phyloP scores from a whole-genome alignment of 2,888 invertebrate genomes.

The Dasysyrphus tricinctus region DNA sequence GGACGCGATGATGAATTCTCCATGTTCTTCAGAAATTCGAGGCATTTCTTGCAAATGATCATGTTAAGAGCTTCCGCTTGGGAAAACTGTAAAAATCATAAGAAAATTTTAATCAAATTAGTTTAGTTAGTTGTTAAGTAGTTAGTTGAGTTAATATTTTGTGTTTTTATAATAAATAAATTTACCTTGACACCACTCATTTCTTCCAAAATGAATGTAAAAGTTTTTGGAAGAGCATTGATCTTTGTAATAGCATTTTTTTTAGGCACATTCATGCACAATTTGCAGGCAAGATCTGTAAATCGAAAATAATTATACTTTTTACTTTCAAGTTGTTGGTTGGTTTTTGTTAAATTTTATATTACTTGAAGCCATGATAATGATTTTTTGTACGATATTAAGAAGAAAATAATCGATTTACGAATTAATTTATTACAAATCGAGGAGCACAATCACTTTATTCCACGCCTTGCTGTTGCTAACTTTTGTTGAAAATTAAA shows the following conservation, averaged over 20 bases:
- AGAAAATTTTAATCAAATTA: background rate
- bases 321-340: background rate
- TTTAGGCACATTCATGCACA: constrained; percentile 49
- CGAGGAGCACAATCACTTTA: background rate
- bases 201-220: constrained; percentile 55
- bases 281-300: constrained; percentile 27
- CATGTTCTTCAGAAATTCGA: constrained; percentile 61
- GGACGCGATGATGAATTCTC: constrained; percentile 21
- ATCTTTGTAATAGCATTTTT: constrained; percentile 34
- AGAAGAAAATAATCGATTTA: background rate
- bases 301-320: background rate
- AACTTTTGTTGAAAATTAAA: constrained; percentile 56
- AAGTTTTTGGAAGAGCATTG: constrained; percentile 54
- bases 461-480: constrained; percentile 34
- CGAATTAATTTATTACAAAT: background rate
- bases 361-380: constrained; percentile 11
- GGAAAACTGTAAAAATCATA: background rate
- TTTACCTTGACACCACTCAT: constrained; percentile 60
- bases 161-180: background rate
- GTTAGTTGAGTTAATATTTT: too few relatives aligned
- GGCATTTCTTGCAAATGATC: constrained; percentile 48
- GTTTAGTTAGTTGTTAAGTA: background rate
- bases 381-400: background rate
- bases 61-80: constrained; percentile 50
- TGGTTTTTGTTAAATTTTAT: background rate